Base-by-base conservation (phyloP, 2,888 invertebrate genomes). In the Drosophila formosana region DNA sequence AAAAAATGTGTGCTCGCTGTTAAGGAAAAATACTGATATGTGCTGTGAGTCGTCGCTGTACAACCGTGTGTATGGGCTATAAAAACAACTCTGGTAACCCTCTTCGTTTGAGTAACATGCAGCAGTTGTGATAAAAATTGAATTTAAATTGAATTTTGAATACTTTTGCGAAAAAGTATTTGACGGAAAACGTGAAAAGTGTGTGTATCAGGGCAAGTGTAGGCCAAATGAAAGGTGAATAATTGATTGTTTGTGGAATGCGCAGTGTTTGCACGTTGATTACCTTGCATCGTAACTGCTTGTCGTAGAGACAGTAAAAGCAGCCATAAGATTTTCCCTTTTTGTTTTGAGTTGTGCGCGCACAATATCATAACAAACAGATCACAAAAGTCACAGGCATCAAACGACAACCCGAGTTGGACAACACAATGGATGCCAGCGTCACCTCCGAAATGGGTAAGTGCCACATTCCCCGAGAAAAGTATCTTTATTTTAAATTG, bases 111-210 rank as follows among this genome's bases (percentile, higher is more conserved):
- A 71, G 55, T 75, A 81, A 80, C 67, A 83, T 81, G 70, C 78
- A 81, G 71, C 78, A 81, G 79, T 74, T 81, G 80, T 69, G 64
- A 68, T 64, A 64, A 64, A 63, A 70, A 80, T 80, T 37, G 69
- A 72, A 80, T 82, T 82, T 82, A 86, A 82, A 86, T 86, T 83
- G 46, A 70, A 57, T 88, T 82, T 82, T 82, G 88, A 82, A 82
- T 72, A 64, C 43, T 56, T 61, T 56, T 56, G 9, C 28, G 32
- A 39, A 65, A 60, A 30, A 26, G 37, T 56, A 70, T 57, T 30
- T 32, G 32, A 69, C 49, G 49, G 49, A n/a, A 37, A 55, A 41
- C 37, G 4, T 13, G 1, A 28, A n/a, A 52, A 56, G 49, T 55
- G 39, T 5, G 32, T 18, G 37, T 47, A 39, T 37, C 3, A 25